Evolutionary conservation across 2,113 vertebrate genomes (phyloP).

Genomic region (Rafetus swinhoei): DNA sequence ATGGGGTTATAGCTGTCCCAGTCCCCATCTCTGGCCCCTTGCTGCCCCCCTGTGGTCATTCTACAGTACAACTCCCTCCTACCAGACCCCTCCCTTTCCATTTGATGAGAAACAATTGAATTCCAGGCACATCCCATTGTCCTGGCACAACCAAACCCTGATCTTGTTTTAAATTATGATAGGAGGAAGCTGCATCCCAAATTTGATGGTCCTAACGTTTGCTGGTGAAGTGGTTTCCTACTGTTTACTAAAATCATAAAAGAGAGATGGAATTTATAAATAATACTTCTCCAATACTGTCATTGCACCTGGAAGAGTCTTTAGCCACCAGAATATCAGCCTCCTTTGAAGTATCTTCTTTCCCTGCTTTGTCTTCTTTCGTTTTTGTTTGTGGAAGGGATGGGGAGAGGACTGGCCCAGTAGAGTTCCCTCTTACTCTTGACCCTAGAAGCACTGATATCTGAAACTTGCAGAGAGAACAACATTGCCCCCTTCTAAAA

Average conservation of each 20-base stretch:
- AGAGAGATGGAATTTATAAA: not conserved
- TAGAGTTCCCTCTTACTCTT: not conserved
- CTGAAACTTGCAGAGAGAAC: not conserved
- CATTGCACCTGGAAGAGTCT: not conserved
- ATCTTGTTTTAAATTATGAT: too few relatives aligned
- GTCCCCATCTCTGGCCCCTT: too few relatives aligned
- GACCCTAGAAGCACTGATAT: not conserved
- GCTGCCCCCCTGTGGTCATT: too few relatives aligned
- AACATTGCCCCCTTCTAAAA: not conserved
- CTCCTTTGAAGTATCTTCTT: not conserved
- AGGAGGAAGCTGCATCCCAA: too few relatives aligned
- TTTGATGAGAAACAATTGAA: too few relatives aligned
- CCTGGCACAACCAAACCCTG: too few relatives aligned
- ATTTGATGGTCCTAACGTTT: constrained; percentile 1
- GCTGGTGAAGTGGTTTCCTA: constrained; percentile 19
- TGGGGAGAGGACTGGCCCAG: not conserved
- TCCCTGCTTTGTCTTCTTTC: not conserved
- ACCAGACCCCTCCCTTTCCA: too few relatives aligned
- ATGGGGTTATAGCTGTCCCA: too few relatives aligned
- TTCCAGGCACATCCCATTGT: too few relatives aligned
- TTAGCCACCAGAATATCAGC: not conserved
- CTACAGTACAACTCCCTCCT: too few relatives aligned
- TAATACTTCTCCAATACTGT: not conserved
- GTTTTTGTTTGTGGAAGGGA: not conserved
- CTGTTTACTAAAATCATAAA: constrained; percentile 57